phyloP scores from a whole-genome alignment of 2,888 invertebrate species.

The Rhimphoctona megacephalus region DNA sequence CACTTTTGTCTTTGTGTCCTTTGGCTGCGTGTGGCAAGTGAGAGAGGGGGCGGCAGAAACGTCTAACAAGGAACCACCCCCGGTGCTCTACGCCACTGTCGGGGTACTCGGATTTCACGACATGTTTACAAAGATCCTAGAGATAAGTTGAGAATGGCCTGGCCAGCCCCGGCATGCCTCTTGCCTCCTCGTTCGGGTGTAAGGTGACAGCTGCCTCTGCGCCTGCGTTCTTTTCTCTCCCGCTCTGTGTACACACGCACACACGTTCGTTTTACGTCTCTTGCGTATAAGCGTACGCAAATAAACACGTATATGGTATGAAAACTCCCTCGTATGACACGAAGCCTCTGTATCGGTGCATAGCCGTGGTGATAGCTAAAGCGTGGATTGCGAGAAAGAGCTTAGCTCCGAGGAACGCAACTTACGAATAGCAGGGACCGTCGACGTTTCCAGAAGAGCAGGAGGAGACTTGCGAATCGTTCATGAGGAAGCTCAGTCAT shows the following conservation, averaged over 20 bases:
- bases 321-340: neutral
- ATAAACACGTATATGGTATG: neutral
- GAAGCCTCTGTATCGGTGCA: neutral
- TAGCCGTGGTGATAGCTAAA: neutral
- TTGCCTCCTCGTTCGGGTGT: slow-evolving; percentile 80
- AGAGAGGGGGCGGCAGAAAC: slow-evolving; percentile 61
- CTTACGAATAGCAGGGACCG: neutral
- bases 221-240: slow-evolving; percentile 79
- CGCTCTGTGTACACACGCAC: slow-evolving; percentile 54
- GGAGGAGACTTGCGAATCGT: neutral
- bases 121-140: slow-evolving; percentile 85
- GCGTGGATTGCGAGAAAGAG: neutral
- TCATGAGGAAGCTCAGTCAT: neutral
- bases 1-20: slow-evolving; percentile 51
- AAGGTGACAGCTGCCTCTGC: slow-evolving; percentile 84
- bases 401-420: neutral
- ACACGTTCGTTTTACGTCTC: neutral
- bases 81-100: slow-evolving; percentile 83
- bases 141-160: slow-evolving; percentile 85
- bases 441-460: neutral
- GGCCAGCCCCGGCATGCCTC: slow-evolving; percentile 76
- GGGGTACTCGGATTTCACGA: slow-evolving; percentile 85
- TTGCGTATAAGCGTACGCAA: neutral
- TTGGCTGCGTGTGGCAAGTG: slow-evolving; percentile 49
- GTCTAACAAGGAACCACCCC: slow-evolving; percentile 74